phyloP scores from a whole-genome alignment of 2,113 vertebrate genomes.

The Tapirus terrestris region DNA sequence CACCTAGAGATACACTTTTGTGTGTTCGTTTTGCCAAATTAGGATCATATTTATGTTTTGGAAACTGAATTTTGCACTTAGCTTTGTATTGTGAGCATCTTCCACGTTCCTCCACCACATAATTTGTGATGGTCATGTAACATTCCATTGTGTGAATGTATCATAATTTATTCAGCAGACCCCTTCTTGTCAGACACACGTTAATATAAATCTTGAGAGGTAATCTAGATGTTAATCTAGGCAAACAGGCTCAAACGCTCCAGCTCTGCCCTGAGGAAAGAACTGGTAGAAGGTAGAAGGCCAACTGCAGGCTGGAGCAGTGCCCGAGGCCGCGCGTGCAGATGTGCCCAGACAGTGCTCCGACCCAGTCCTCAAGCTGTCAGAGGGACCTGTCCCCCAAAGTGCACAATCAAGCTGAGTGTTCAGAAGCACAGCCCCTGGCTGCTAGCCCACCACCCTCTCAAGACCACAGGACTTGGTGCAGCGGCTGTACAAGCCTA shows the following conservation, averaged over 20 bases:
- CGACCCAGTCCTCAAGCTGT: background rate
- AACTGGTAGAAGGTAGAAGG: background rate
- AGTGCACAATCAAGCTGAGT: rapidly evolving
- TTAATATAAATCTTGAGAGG: conserved; percentile 35
- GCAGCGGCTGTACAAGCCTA: rapidly evolving
- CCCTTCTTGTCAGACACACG: background rate
- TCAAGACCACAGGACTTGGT: rapidly evolving
- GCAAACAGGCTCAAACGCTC: background rate
- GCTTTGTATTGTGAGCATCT: background rate
- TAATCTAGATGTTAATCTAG: conserved; percentile 22
- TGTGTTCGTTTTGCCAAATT: background rate
- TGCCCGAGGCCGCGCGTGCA: background rate
- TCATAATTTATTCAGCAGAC: background rate
- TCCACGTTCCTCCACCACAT: background rate
- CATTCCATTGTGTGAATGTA: background rate
- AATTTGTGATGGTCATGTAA: background rate
- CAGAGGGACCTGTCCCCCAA: background rate
- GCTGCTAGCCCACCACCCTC: rapidly evolving
- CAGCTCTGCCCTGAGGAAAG: background rate
- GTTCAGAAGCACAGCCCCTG: background rate
- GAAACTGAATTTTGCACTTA: background rate
- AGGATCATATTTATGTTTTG: background rate
- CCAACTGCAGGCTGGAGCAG: rapidly evolving
- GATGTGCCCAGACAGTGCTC: background rate
- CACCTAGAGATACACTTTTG: background rate